A percentile compares a stretch with the other conserved stretches of the same genome.
Evolutionary conservation across 2,113 vertebrate species (phyloP).

Genomic region (Todiramphus chloris): DNA sequence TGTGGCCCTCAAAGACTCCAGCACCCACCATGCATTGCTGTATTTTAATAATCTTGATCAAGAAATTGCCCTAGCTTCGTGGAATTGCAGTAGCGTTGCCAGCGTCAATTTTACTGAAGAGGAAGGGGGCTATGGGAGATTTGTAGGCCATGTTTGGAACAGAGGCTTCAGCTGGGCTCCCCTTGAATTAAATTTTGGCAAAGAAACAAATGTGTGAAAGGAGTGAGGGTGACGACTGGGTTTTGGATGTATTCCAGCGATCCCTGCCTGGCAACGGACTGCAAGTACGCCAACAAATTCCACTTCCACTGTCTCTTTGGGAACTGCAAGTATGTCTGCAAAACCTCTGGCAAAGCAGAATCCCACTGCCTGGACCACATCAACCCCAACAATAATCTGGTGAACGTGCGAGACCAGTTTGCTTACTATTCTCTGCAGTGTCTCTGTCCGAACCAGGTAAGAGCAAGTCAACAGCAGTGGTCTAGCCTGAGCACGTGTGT

Average conservation of each 20-base stretch:
- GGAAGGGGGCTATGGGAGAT: constrained; percentile 24
- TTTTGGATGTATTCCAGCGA: constrained; percentile 82
- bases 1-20: constrained; percentile 28
- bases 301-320: constrained; percentile 99
- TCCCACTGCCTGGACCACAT: constrained; percentile 99
- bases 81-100: constrained; percentile 23
- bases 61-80: constrained; percentile 15
- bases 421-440: constrained; percentile 98
- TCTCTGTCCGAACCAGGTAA: constrained; percentile 98
- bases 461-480: not conserved
- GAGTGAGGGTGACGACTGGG: constrained; percentile 53
- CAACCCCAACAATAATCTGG: constrained; percentile 96
- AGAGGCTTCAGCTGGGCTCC: constrained; percentile 35
- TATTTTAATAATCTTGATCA: not conserved
- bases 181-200: constrained; percentile 53
- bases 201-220: constrained; percentile 47
- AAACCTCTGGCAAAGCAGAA: constrained; percentile 97
- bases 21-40: constrained; percentile 64
- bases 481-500: not conserved
- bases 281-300: constrained; percentile 99
- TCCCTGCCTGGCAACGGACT: constrained; percentile 96
- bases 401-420: constrained; percentile 98
- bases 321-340: constrained; percentile 99
- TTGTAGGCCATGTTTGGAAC: constrained; percentile 11
- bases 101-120: not conserved